Evolutionary conservation across 2,888 invertebrate genomes (phyloP), one percentile per base, ranked within the genome.

Genomic region (Fragum sueziense): DNA sequence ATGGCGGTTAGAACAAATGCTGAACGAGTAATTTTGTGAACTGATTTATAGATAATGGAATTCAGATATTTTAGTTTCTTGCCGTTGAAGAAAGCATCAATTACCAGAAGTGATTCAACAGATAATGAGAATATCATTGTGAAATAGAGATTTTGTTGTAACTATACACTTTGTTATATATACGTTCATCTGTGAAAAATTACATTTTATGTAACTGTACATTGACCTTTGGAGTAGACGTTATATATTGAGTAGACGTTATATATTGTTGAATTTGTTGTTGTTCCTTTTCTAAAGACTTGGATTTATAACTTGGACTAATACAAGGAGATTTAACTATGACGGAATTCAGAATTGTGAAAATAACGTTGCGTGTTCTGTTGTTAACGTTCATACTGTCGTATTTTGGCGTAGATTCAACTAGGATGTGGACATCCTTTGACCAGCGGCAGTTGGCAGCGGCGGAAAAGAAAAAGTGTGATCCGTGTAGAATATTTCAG

Each of bases 401-500:
- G 1, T 57, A 22, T 31, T 51, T 70, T 54, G 70, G 65, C 7
- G 41, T 65, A 25, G 41, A 34, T 41, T 27, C 25, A 34, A 25
- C 65, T 68, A 77, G 52, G 31, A 74, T 83, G 74, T 77, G 74
- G 75, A 67, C 61, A 14, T 76, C 80, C 2, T 54, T 75, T 29
- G 83, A 80, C 22, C 37, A 34, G 22, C 37, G 65, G 27, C 65
- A 65, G 41, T 25, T 65, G 27, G 25, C 65, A 54, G 52, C 54
- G 34, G 33, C 54, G 1, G 68, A 29, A 27, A 80, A 81, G n/a
- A 54, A 51, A 0, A 81, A 81, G 57, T 61, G 81, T 37, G 74
- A 81, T 34, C 79, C 81, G 3, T 84, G 84, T 62, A 79, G 65
- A 59, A 65, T 84, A 52, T 84, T 84, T 47, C 79, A 74, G 27